Conservation (phyloP, 2,797 vertebrate species). For the Myotis pilosus region DNA sequence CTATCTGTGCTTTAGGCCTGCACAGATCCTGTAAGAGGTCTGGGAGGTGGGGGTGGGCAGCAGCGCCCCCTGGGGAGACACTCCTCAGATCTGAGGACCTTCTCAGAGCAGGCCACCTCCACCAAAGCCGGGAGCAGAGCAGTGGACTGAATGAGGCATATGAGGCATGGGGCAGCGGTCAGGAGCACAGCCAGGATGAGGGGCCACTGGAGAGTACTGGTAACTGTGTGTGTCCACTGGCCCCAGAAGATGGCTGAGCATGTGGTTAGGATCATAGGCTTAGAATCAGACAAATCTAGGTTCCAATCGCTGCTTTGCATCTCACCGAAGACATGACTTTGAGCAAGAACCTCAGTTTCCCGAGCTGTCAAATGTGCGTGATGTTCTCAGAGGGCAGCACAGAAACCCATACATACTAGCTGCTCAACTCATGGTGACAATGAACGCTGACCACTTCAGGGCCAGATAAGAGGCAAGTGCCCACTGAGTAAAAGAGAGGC, state of each 20-base stretch:
- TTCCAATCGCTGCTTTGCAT: not conserved
- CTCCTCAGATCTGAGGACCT: not conserved
- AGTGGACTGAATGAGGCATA: fast-evolving
- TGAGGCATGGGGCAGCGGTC: not conserved
- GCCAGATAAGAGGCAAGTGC: not conserved
- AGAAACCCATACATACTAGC: not conserved
- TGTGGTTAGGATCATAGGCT: not conserved
- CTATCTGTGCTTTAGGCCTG: not conserved
- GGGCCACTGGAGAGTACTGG: not conserved
- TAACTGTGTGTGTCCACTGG: not conserved
- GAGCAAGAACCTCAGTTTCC: not conserved
- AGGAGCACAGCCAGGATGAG: not conserved
- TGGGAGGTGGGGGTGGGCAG: no score
- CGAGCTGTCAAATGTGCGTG: not conserved
- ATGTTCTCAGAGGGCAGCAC: not conserved
- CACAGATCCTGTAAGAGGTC: not conserved
- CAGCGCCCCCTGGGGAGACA: not conserved
- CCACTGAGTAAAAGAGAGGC: not conserved
- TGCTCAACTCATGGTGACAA: fast-evolving
- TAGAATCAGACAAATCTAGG: not conserved
- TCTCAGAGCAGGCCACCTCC: fast-evolving
- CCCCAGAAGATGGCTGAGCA: not conserved
- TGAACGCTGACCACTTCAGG: not conserved
- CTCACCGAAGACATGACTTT: not conserved
- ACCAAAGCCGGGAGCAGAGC: fast-evolving